A percentile compares a stretch with the other conserved stretches of the same genome.
These are phyloP conservation scores for Protomyctophum bolini DNA, from an alignment of 2,113 vertebrate genomes.

Conservation along the genomic window DNA sequence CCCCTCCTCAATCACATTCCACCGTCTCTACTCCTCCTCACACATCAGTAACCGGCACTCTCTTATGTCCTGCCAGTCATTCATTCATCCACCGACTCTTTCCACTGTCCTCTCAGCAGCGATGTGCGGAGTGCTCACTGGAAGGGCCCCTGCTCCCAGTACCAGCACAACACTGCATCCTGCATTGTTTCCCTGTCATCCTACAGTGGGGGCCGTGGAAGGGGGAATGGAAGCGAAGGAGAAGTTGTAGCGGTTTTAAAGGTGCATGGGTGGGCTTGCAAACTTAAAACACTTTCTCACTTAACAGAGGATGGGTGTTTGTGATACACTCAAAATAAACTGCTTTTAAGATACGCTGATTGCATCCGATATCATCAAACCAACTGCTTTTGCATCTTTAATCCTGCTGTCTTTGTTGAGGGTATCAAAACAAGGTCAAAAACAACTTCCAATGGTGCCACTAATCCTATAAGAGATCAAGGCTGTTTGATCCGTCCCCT, in stretches of 20 bases:
- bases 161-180: slow-evolving; percentile 18
- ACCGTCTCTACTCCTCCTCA: not conserved
- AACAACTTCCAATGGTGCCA: slow-evolving; percentile 59
- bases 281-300: not conserved
- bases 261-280: not conserved
- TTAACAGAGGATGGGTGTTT: not conserved
- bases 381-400: not conserved
- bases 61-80: not conserved
- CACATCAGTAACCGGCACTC: not conserved
- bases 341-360: not conserved
- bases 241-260: not conserved
- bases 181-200: slow-evolving; percentile 45
- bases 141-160: slow-evolving; percentile 32
- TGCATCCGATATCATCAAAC: not conserved
- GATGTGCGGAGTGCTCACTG: not conserved
- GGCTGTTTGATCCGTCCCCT: slow-evolving; percentile 57
- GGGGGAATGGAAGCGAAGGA: not conserved
- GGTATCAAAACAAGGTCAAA: slow-evolving; percentile 58
- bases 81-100: slow-evolving; percentile 3
- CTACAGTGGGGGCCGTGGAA: slow-evolving; percentile 19
- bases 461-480: slow-evolving; percentile 64
- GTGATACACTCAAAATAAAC: not conserved
- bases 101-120: slow-evolving; percentile 1
- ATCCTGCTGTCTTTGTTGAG: slow-evolving; percentile 13
- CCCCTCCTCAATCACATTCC: not conserved